Evolutionary conservation across 2,113 vertebrate species (phyloP).

Genomic region (Plecotus auritus): DNA sequence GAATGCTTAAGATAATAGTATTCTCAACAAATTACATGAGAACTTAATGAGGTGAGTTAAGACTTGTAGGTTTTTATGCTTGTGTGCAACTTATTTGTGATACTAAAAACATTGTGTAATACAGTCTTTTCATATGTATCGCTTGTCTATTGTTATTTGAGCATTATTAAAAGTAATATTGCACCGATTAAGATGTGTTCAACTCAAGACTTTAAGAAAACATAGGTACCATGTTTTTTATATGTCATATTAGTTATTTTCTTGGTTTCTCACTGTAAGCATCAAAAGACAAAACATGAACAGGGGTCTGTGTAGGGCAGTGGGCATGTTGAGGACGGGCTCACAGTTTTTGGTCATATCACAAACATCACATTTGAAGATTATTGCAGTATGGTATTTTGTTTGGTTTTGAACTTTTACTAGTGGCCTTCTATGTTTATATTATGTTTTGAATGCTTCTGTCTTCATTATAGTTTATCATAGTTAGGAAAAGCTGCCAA

Average conservation of each 20-base stretch:
- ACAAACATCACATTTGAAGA: background rate
- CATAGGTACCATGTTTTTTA: background rate
- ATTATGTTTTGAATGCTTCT: slow-evolving; percentile 12
- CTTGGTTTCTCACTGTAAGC: background rate
- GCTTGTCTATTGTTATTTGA: background rate
- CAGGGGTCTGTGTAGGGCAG: background rate
- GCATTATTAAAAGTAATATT: background rate
- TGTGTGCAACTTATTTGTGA: background rate
- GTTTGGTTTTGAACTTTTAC: background rate
- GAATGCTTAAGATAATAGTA: background rate
- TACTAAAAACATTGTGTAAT: background rate
- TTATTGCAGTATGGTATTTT: background rate
- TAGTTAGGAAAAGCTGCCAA: background rate
- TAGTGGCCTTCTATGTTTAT: slow-evolving; percentile 29
- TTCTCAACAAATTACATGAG: slow-evolving; percentile 16
- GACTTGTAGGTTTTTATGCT: slow-evolving; percentile 19
- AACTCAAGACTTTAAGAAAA: background rate
- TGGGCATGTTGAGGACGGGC: background rate
- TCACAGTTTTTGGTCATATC: background rate
- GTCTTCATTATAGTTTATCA: background rate
- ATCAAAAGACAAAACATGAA: background rate
- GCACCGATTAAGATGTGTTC: background rate
- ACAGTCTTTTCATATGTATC: background rate
- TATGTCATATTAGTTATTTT: background rate
- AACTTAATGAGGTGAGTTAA: slow-evolving; percentile 48